These are phyloP conservation scores for Percina caprodes DNA, from an alignment of 2,113 vertebrate genomes.

Conservation along the genomic window DNA sequence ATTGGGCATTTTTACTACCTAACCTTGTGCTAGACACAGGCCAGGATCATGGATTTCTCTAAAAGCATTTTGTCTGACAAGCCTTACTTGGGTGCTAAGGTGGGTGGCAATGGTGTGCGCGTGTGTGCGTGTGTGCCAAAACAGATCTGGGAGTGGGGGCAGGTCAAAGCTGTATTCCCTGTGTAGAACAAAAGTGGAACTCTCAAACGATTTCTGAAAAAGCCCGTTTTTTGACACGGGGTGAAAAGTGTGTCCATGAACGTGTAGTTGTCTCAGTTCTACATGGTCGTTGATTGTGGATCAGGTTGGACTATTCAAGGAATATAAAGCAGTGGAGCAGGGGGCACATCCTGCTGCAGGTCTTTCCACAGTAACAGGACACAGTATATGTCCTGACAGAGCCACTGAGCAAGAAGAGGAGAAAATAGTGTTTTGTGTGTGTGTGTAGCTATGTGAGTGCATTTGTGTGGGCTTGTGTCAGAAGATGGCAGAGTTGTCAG, in stretches of 20 bases:
- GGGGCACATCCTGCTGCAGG: conserved; percentile 26
- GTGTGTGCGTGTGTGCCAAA: conserved; percentile 43
- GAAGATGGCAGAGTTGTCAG: conserved; percentile 77
- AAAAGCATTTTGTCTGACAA: conserved; percentile 71
- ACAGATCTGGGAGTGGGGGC: conserved; percentile 29
- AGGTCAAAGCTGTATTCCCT: conserved; percentile 58
- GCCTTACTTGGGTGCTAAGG: conserved; percentile 35
- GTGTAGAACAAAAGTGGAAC: conserved; percentile 17
- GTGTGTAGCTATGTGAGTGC: conserved; percentile 26
- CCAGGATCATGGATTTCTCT: conserved; percentile 43
- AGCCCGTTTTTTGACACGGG: conserved; percentile 26
- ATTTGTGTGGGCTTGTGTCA: conserved; percentile 73
- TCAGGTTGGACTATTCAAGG: conserved; percentile 18
- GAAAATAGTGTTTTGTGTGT: conserved; percentile 13
- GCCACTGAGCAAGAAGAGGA: conserved; percentile 46
- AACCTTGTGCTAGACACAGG: conserved; percentile 61
- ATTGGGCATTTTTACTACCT: conserved; percentile 33
- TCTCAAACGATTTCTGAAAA: conserved; percentile 46
- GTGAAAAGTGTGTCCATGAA: conserved; percentile 36
- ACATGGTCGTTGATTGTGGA: conserved; percentile 36
- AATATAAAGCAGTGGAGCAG: conserved; percentile 44
- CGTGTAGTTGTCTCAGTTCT: conserved; percentile 21
- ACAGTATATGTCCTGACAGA: conserved; percentile 48
- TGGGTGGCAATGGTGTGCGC: conserved; percentile 19
- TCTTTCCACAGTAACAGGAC: conserved; percentile 51